These are phyloP conservation scores for Hipparchia semele DNA, from an alignment of 2,888 invertebrate genomes.

Conservation along the genomic window DNA sequence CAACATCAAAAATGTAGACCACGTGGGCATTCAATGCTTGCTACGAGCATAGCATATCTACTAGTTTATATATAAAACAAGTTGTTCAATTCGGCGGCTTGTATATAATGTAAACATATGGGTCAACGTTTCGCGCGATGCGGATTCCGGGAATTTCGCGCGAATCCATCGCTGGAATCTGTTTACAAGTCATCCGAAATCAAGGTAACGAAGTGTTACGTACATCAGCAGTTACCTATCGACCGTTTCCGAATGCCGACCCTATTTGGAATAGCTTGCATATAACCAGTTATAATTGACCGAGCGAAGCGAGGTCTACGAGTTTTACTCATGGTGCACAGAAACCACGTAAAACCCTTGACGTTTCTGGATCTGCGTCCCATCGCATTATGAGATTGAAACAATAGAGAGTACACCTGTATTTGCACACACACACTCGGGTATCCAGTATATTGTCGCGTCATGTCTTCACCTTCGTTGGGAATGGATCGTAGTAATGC, in stretches of 20 bases:
- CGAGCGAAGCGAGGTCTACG: too few species aligned
- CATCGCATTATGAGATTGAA: too few species aligned
- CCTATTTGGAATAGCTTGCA: neutral
- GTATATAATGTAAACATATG: conserved; percentile 59
- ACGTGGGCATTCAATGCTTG: neutral
- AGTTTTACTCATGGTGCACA: too few species aligned
- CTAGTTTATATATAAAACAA: conserved; percentile 23
- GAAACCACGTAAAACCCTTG: too few species aligned
- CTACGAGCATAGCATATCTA: neutral
- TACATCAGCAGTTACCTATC: neutral
- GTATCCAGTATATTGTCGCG: too few species aligned
- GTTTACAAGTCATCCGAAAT: conserved; percentile 40
- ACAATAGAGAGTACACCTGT: too few species aligned
- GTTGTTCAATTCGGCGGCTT: conserved; percentile 12
- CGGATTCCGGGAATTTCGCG: conserved; percentile 58
- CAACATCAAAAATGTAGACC: conserved; percentile 5
- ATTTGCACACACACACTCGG: too few species aligned
- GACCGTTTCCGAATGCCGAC: conserved; percentile 9
- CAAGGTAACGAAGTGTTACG: conserved; percentile 37
- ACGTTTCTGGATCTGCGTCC: too few species aligned
- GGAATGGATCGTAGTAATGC: too few species aligned
- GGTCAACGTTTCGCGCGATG: conserved; percentile 65
- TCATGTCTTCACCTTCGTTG: too few species aligned
- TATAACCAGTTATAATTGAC: too few species aligned
- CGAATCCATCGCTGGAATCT: conserved; percentile 43